Evolutionary conservation across 2,113 vertebrate genomes (phyloP), one percentile per base, ranked within the genome.

Genomic region (Terrapene triunguis): DNA sequence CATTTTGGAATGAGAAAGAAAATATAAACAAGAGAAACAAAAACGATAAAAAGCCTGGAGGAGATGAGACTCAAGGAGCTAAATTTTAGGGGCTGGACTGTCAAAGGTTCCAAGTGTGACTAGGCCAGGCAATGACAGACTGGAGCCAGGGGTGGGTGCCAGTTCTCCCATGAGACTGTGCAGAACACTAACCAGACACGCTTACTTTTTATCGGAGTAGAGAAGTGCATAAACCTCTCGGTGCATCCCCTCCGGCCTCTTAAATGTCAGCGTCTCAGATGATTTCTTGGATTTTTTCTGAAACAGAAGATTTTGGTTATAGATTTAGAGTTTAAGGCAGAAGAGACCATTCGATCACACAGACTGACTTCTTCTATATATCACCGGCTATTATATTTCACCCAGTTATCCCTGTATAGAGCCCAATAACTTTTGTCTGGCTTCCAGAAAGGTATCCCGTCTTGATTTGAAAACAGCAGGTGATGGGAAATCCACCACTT

Each of bases 151-250:
- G 59, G 48, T 38, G 53, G 29, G 32, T 21, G 65, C 59, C 69
- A 85, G 57, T 9, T 80, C 51, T 59, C 5, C 29, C 72, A 84
- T 48, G 35, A 89, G 11, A 10, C 2, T 32, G 54, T 53, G 53
- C 9, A 87, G 51, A 25, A 8, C 65, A 72, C n/a, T 17, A 86
- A 57, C 25, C 16, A 59, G 25, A 85, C 29, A 29, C 53, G 82
- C 99, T 98, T 99, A 99, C 99, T 99, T 99, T 98, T 99, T 99
- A 98, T 99, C 99, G 59, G 99, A 99, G 96, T 99, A 99, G 32
- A 99, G 99, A 88, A 99, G 98, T 3, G 99, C 99, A 89, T 99
- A 99, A 96, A 99, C 99, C 89, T 99, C 99, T 94, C 99, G 98
- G 98, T 99, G 99, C 99, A 99, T 99, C 94, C 99, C 99, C 96